Percentiles rank a stretch among this genome's conserved stretches.
Evolutionary conservation across 2,888 invertebrate species (phyloP).

Genomic region (Frankliniella fusca): DNA sequence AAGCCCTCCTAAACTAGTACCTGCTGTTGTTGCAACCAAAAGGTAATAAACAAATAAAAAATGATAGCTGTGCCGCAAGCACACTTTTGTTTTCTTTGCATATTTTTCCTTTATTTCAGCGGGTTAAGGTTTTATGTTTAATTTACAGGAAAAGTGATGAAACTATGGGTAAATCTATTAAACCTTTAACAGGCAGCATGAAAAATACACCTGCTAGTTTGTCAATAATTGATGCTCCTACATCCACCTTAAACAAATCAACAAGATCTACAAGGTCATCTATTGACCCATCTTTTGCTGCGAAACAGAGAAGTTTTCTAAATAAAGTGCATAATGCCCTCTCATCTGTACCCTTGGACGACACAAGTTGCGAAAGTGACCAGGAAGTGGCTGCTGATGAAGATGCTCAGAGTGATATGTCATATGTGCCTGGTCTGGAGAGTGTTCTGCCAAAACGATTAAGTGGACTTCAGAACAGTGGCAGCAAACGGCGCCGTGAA

Average conservation of each 20-base stretch:
- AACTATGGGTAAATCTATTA: neutral
- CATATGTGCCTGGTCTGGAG: neutral
- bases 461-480: neutral
- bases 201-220: conserved; percentile 1
- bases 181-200: neutral
- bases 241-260: neutral
- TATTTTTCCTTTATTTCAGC: neutral
- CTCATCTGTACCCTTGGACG: neutral
- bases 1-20: neutral
- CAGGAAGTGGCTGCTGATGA: conserved; percentile 41
- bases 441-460: neutral
- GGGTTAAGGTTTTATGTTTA: no score
- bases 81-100: neutral
- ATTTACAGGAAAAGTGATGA: neutral
- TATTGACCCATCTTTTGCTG: conserved; percentile 60
- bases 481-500: neutral
- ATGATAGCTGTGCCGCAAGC: neutral
- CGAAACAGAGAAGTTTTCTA: conserved; percentile 59
- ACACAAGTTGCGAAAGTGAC: conserved; percentile 45
- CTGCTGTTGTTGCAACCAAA: neutral
- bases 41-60: neutral
- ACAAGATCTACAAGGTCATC: conserved; percentile 55
- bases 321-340: conserved; percentile 48
- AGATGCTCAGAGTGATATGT: conserved; percentile 41
- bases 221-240: neutral